phyloP scores from a whole-genome alignment of 1,140 invertebrate species.

The Eciton burchellii region DNA sequence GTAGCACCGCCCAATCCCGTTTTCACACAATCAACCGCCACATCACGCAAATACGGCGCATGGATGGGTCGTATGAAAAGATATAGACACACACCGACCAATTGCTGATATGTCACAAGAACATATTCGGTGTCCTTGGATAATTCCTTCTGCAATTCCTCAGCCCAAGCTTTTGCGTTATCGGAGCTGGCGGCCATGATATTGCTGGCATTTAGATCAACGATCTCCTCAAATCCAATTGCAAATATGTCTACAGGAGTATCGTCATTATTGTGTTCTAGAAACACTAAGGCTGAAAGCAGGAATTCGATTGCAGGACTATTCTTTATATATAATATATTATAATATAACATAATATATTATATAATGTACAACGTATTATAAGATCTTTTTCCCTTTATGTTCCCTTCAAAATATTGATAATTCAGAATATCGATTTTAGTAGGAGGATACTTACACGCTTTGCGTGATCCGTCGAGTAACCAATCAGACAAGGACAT shows the following conservation, averaged over 20 bases:
- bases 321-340: too few relatives aligned
- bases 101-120: constrained; percentile 96
- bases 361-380: background rate
- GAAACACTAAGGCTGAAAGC: constrained; percentile 86
- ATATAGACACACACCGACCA: constrained; percentile 99
- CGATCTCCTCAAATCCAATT: constrained; percentile 99
- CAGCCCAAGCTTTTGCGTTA: constrained; percentile 98
- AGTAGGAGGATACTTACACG: constrained; percentile 79
- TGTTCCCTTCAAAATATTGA: background rate
- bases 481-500: constrained; percentile 97
- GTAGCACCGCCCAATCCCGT: constrained; percentile 98
- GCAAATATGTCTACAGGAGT: constrained; percentile 96
- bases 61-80: constrained; percentile 96
- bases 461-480: constrained; percentile 89
- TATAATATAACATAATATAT: too few relatives aligned
- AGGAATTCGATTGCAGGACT: background rate
- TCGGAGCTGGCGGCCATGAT: constrained; percentile 98
- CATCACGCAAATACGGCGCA: constrained; percentile 95
- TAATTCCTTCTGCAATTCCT: constrained; percentile 96
- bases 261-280: constrained; percentile 84
- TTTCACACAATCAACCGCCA: constrained; percentile 98
- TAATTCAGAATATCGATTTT: background rate
- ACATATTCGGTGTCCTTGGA: constrained; percentile 96
- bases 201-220: constrained; percentile 99
- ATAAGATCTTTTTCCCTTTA: background rate